These are phyloP conservation scores for Sinelater perroti DNA, from an alignment of 2,888 invertebrate genomes.

Conservation along the genomic window DNA sequence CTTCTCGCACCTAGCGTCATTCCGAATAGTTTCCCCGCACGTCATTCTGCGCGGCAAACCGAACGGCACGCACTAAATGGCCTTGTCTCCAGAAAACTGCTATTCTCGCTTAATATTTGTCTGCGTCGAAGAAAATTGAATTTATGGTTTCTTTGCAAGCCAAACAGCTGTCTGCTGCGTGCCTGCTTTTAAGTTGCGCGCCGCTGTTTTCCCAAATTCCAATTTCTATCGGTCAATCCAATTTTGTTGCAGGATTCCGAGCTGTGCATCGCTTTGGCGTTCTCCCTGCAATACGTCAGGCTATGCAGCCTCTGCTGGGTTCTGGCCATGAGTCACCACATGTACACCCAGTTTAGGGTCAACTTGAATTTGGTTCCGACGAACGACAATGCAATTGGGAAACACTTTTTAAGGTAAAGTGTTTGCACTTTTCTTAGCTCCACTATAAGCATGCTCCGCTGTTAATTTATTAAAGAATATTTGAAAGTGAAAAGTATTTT, in stretches of 20 bases:
- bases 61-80: conserved; percentile 12
- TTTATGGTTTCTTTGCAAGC: not conserved
- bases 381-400: conserved; percentile 60
- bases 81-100: conserved; percentile 1
- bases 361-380: conserved; percentile 62
- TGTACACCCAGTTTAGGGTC: conserved; percentile 64
- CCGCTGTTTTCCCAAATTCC: not conserved
- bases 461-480: too few relatives aligned
- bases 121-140: not conserved
- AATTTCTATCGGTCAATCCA: not conserved
- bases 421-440: not conserved
- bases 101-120: not conserved
- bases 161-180: too few relatives aligned
- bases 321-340: conserved; percentile 72
- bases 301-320: conserved; percentile 74
- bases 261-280: conserved; percentile 68
- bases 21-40: conserved; percentile 5
- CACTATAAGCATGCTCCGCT: too few relatives aligned
- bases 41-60: not conserved
- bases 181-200: too few relatives aligned
- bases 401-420: conserved; percentile 58
- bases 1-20: conserved; percentile 8
- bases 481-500: too few relatives aligned
- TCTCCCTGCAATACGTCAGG: conserved; percentile 71
- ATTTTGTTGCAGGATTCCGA: conserved; percentile 64